Evolutionary conservation across 1,140 invertebrate species (phyloP), one percentile per base, ranked within the genome.

Genomic region (Drepana arcuata): DNA sequence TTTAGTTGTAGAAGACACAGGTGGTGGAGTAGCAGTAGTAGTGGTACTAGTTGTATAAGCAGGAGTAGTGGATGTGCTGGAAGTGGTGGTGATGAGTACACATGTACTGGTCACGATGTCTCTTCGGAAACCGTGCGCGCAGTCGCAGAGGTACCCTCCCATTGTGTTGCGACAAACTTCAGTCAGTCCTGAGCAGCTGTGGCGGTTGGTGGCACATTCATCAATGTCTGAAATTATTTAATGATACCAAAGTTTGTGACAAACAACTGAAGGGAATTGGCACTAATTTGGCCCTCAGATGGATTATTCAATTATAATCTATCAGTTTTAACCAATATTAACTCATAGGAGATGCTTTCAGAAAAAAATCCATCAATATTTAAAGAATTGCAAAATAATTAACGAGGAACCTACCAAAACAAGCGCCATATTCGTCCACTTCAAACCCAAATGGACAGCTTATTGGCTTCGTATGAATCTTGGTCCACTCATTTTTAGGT

Each of bases 121-220:
- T 31, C 74, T 64, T 1, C 68, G 39, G 41, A 83, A 82, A 3
- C 84, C 54, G 1, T 65, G 27, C 0, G 63, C 60, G 30, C 82
- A 84, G 14, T 67, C 63, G 15, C 86, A 88, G 7, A 58, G 46
- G 29, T 86, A 86, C 0, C 74, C 77, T 0, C 86, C 86, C 14
- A 80, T 69, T 0, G 60, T 95, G 62, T 99, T 99, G 28, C 88
- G 85, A 69, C 97, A 99, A 1, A 87, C 79, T 60, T 93, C 97
- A 2, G 89, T 90, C 0, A 85, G 58, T 0, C 89, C 88, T 1
- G 87, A 79, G 64, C 97, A 99, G 56, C 93, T 92, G 66, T 98
- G 90, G 0, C 88, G 92, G 2, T 90, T 90, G 1, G 94, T 79
- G 0, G 74, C 48, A 64, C 97, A 99, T 77, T 99, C 97, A 72